Evolutionary conservation across 2,113 vertebrate genomes (phyloP).

Genomic region (Saccopteryx leptura): DNA sequence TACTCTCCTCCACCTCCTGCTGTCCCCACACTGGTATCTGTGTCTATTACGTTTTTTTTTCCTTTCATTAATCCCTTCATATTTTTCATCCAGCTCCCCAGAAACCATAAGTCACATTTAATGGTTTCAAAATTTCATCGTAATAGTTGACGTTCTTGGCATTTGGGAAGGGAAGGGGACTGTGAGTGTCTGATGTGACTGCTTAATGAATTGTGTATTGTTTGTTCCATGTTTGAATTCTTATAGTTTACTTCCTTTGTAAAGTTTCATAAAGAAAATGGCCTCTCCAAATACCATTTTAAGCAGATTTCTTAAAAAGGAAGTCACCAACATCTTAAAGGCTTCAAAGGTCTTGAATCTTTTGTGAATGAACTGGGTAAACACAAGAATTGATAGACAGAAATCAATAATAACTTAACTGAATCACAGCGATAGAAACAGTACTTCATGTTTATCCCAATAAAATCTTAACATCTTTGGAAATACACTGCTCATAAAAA

Average conservation of each 20-base stretch:
- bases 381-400: background rate
- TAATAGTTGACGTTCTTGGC: background rate
- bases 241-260: background rate
- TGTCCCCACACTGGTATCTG: too few relatives aligned
- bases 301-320: background rate
- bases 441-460: background rate
- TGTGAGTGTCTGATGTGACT: background rate
- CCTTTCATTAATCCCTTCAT: too few relatives aligned
- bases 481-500: background rate
- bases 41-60: too few relatives aligned
- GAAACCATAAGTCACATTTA: background rate
- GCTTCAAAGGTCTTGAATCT: background rate
- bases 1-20: too few relatives aligned
- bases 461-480: background rate
- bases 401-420: background rate
- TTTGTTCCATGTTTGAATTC: background rate
- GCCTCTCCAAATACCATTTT: background rate
- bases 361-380: background rate
- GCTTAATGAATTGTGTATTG: background rate
- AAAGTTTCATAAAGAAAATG: background rate
- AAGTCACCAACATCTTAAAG: background rate
- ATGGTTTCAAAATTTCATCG: background rate
- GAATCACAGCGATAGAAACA: background rate
- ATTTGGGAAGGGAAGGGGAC: background rate
- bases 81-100: too few relatives aligned